Evolutionary conservation across 2,888 invertebrate genomes (phyloP).

Genomic region (Argynnis bischoffii): DNA sequence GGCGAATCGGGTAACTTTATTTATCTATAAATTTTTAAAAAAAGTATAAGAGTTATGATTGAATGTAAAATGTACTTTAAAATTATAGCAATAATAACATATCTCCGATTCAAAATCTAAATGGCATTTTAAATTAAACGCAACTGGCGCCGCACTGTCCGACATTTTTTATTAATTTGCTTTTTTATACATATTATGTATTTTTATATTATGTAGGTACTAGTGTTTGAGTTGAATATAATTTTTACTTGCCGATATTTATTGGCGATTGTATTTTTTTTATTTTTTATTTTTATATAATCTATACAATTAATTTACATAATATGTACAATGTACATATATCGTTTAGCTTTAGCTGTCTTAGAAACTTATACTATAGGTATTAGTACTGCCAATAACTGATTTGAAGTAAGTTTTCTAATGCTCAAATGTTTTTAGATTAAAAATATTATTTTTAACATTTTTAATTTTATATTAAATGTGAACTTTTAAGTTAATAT

Average conservation of each 20-base stretch:
- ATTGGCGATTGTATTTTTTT: neutral
- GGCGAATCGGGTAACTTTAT: neutral
- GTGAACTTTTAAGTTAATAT: too few relatives aligned
- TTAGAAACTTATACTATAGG: too few relatives aligned
- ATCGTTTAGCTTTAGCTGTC: too few relatives aligned
- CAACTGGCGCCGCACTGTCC: constrained; percentile 34
- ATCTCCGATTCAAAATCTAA: constrained; percentile 39
- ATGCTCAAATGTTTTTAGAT: too few relatives aligned
- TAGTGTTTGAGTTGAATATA: constrained; percentile 25
- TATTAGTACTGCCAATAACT: too few relatives aligned
- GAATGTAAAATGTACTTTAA: constrained; percentile 28
- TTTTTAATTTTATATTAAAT: too few relatives aligned
- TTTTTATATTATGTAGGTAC: constrained; percentile 24
- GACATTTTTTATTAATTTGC: constrained; percentile 25
- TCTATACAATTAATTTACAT: neutral
- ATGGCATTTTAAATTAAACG: constrained; percentile 41
- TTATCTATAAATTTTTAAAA: neutral
- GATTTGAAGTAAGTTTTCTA: too few relatives aligned
- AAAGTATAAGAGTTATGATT: constrained; percentile 13
- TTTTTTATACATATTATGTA: neutral
- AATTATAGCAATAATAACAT: constrained; percentile 36
- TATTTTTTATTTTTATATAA: too few relatives aligned
- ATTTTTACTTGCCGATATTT: neutral
- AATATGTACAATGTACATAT: neutral
- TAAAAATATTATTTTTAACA: too few relatives aligned